These are phyloP conservation scores for Lycia hirtaria DNA, from an alignment of 2,888 invertebrate species.

Conservation along the genomic window DNA sequence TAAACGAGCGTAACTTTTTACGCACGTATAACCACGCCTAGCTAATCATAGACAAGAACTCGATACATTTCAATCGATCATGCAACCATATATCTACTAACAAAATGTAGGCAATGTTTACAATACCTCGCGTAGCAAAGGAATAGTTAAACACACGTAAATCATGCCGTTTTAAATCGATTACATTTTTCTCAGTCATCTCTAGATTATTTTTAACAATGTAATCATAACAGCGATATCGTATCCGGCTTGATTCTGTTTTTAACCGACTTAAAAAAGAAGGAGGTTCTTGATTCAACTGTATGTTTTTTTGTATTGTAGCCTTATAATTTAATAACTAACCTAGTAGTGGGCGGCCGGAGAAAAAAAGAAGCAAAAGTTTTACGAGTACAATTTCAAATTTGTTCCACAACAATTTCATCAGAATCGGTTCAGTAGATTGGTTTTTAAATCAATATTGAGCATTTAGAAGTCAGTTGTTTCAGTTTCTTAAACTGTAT, in stretches of 20 bases:
- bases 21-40: neutral
- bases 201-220: conserved; percentile 28
- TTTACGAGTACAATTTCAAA: no score
- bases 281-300: no score
- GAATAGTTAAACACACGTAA: conserved; percentile 23
- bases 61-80: conserved; percentile 3
- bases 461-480: no score
- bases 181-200: conserved; percentile 25
- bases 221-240: conserved; percentile 22
- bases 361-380: no score
- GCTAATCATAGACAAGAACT: neutral
- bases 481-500: no score
- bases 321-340: no score
- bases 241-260: conserved; percentile 14
- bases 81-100: neutral
- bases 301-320: no score
- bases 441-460: no score
- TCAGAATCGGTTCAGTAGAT: no score
- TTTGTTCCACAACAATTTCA: no score
- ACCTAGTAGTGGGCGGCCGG: no score
- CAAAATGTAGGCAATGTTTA: conserved; percentile 5
- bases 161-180: conserved; percentile 27
- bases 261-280: no score
- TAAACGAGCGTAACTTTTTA: neutral
- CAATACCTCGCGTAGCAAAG: conserved; percentile 6